Base-by-base conservation (phyloP, 2,888 invertebrate genomes). In the Alitta virens region DNA sequence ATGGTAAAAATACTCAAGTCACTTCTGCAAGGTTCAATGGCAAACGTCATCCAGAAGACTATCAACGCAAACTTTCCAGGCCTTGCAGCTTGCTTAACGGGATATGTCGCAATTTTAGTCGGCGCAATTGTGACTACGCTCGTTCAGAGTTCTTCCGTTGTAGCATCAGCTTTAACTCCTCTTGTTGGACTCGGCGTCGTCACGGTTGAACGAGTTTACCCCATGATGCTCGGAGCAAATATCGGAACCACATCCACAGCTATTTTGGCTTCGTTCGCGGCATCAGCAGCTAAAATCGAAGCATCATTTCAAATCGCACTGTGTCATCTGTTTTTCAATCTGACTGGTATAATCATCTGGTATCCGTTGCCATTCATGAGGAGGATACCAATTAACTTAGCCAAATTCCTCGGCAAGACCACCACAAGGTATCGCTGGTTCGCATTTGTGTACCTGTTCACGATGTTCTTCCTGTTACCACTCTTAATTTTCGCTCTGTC, bases 161-260 rank as follows among this genome's bases (percentile, higher is more conserved):
- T 78, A 60, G 75, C 76, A 1, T 77, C 77, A 1, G 72, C 76
- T 5, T 62, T 78, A 51, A 78, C 78, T 1, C 78, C 78, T 7
- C 65, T 78, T 23, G 78, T 77, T 1, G 78, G 78, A 1, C 67
- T 78, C 1, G 77, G 77, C 1, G 72, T 76, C 43, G 68, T 78
- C 14, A 70, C 70, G 16, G 7, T 78, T 0, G 76, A 77, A 23
- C 68, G 78, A 27, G 75, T 78, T 74, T 78, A 76, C 63, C 42
- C 78, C 0, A 67, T 78, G 56, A 74, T 75, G 9, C 68, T 78
- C 21, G 77, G 78, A 2, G 70, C 77, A 26, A 78, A 78, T 68
- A 74, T 78, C 24, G 78, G 78, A 16, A 78, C 78, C 1, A 78
- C 78, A 1, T 75, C 74, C 16, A 78, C 78, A 1, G 75, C 77